Conservation (phyloP, 2,888 invertebrate genomes). For the Polymixis flavicincta region DNA sequence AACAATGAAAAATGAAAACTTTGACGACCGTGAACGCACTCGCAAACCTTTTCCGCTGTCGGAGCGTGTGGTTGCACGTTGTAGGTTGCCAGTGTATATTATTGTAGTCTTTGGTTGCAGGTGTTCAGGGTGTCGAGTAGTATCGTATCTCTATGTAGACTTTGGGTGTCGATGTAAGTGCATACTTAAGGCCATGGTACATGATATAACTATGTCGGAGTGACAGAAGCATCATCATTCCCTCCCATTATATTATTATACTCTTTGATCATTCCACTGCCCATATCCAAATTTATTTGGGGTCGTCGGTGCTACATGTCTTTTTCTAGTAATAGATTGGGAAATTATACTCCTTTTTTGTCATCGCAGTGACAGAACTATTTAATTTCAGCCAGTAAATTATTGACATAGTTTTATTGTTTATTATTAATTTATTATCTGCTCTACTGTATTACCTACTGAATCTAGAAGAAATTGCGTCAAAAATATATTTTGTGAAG, state of each 20-base stretch:
- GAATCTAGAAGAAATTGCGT: not conserved
- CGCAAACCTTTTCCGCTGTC: not conserved
- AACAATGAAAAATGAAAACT: too few species aligned
- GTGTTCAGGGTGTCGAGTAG: not conserved
- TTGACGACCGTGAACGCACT: too few species aligned
- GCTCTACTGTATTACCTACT: not conserved
- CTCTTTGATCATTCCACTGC: too few species aligned
- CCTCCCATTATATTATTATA: too few species aligned
- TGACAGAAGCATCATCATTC: not conserved
- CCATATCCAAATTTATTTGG: not conserved
- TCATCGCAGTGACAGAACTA: not conserved
- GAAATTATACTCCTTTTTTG: too few species aligned
- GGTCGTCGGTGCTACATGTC: not conserved
- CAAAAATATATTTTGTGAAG: not conserved
- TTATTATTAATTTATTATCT: not conserved
- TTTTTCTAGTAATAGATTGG: not conserved
- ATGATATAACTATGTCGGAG: not conserved
- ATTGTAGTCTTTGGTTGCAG: too few species aligned
- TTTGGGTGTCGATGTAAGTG: not conserved
- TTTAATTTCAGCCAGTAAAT: constrained; percentile 1
- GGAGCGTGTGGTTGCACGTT: not conserved
- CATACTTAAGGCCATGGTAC: not conserved
- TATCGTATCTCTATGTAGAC: too few species aligned
- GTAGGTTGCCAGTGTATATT: too few species aligned
- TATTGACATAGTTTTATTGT: not conserved